A percentile compares a stretch with the other conserved stretches of the same genome.
Conservation (phyloP, 2,797 vertebrate genomes). For the Characodon lateralis region DNA sequence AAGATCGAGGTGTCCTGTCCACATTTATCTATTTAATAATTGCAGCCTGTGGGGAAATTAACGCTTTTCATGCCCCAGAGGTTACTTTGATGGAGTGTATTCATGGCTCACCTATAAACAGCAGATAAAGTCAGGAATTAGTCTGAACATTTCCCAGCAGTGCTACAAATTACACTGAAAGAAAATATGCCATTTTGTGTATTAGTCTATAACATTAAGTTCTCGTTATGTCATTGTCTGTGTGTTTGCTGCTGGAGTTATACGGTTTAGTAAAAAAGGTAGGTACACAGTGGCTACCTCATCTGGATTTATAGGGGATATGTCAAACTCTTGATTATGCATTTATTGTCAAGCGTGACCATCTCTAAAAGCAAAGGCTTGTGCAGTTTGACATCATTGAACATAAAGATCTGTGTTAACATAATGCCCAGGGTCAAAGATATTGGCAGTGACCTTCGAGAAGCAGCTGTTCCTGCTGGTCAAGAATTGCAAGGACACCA, state of each 20-base stretch:
- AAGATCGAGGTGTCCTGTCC: neutral
- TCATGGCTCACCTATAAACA: neutral
- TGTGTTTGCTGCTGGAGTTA: neutral
- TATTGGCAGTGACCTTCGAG: too few species aligned
- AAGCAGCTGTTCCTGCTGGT: too few species aligned
- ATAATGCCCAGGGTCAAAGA: too few species aligned
- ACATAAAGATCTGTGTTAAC: too few species aligned
- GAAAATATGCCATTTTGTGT: neutral
- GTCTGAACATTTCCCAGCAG: neutral
- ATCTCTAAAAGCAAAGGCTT: neutral
- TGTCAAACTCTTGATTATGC: too few species aligned
- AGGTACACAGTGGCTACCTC: neutral
- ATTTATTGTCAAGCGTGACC: neutral
- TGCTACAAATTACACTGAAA: neutral
- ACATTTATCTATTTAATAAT: slow-evolving; percentile 4
- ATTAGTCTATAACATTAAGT: neutral
- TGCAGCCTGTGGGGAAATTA: slow-evolving; percentile 17
- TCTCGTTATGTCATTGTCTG: neutral
- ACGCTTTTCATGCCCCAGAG: slow-evolving; percentile 1
- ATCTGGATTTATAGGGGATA: neutral
- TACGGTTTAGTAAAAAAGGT: neutral
- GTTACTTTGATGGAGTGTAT: slow-evolving; percentile 3
- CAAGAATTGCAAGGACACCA: too few species aligned
- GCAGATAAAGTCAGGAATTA: neutral
- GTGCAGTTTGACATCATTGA: too few species aligned